These are phyloP conservation scores for Lutraria rhynchaena DNA, from an alignment of 1,140 invertebrate genomes.

Conservation along the genomic window DNA sequence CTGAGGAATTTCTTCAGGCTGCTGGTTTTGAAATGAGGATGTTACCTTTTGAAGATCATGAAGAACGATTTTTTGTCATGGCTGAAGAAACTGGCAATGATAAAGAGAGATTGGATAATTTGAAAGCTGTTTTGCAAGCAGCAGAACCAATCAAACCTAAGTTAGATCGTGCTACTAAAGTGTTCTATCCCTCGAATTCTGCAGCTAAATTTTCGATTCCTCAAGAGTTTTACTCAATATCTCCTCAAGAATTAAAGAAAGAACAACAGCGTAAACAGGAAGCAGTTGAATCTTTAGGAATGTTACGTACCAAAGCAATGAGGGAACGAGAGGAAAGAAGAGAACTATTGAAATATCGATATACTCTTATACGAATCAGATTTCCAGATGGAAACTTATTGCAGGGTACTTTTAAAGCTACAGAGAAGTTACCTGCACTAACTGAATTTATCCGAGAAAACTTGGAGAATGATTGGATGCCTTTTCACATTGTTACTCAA, in stretches of 20 bases:
- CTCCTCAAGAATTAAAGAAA: conserved; percentile 91
- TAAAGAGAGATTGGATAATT: conserved; percentile 83
- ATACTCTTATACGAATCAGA: conserved; percentile 90
- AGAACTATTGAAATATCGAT: conserved; percentile 92
- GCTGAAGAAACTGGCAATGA: conserved; percentile 72
- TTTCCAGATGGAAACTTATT: conserved; percentile 88
- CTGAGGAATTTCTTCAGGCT: conserved; percentile 91
- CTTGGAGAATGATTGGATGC: conserved; percentile 79
- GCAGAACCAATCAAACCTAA: conserved; percentile 92
- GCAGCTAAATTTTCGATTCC: conserved; percentile 87
- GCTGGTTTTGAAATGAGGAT: conserved; percentile 88
- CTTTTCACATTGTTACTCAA: conserved; percentile 74
- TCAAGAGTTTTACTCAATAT: conserved; percentile 90
- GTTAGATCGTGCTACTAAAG: conserved; percentile 92
- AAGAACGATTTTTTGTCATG: conserved; percentile 79
- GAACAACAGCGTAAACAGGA: conserved; percentile 89
- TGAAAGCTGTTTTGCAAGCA: conserved; percentile 89
- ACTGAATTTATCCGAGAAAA: conserved; percentile 76
- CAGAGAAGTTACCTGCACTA: conserved; percentile 74
- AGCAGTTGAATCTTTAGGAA: conserved; percentile 89
- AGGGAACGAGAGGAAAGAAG: conserved; percentile 92
- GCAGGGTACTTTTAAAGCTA: conserved; percentile 79
- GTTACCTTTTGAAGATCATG: conserved; percentile 74
- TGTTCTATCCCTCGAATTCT: conserved; percentile 90
- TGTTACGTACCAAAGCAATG: conserved; percentile 96